Base-by-base conservation (phyloP, 2,797 vertebrate species). In the Anisognathus igniventris region DNA sequence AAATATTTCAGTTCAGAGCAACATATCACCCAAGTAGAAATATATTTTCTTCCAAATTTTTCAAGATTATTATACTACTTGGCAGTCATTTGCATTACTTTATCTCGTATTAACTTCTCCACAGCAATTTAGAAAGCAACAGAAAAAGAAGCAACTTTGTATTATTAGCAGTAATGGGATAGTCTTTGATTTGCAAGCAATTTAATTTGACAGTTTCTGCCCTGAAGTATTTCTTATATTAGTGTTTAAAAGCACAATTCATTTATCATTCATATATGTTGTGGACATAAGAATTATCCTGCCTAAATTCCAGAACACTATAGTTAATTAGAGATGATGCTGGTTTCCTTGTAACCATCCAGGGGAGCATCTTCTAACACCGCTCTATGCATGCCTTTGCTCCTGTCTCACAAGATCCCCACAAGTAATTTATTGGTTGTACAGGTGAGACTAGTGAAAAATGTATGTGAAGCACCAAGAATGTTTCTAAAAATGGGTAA, bases 1-100 rank as follows among this genome's bases (percentile, higher is more conserved):
- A 97, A 97, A 93, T 50, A 88, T 93, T 95, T 96, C 73, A 54
- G 71, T 95, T 92, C 90, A 93, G 76, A 95, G 85, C 56, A 95
- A 40, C 48, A 22, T 79, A 89, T 60, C 42, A 66, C 44, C 85
- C 87, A 96, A 95, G 88, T 3, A 95, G 64, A 92, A 95, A 92
- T 53, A 27, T 54, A 82, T 95, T 95, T 96, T 79, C 78, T 44
- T 72, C 79, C 60, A 22, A 81, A 92, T 79, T 88, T 93, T 95
- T 91, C 70, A 73, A 76, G 66, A 60, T 19, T 91, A 67, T 90
- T 92, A 77, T 23, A 65, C n/a, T 68, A 30, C 47, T 95, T 90
- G 54, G 68, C 65, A 96, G 84, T 94, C 65, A 78, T 81, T 95
- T 74, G 6, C 58, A 65, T 88, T 88, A 93, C 67, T 66, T 92